Base-by-base conservation (phyloP, 2,113 vertebrate genomes). In the Oncorhynchus masou region DNA sequence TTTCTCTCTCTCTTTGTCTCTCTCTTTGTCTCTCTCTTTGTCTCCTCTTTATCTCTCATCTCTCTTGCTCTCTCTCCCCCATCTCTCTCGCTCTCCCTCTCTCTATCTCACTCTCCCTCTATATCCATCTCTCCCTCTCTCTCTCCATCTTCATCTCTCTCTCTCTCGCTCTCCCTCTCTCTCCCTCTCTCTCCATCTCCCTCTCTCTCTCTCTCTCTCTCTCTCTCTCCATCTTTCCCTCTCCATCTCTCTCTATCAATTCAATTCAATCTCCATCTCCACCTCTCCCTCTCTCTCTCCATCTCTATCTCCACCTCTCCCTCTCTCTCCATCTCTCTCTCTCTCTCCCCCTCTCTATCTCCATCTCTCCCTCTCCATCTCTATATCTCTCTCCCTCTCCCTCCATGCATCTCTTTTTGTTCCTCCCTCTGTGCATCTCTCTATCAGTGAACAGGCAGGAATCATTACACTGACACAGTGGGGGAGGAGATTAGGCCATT, bases 351-450 rank as follows among this genome's bases (percentile, higher is more conserved):
- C 24, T 12, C 70, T 3, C 48, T 7, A n/a, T n/a, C n/a, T n/a
- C n/a, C n/a, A n/a, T 29, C 48, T 77, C 70, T 75, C 80, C 80
- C 80, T 88, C 75, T 62, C 57, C 5, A 57, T 39, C 12, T 5
- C 29, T 5, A 4, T 31, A 0, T 7, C 5, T 7, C 5, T 1
- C 6, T 34, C 6, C 54, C 66, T 2, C 39, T 67, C 64, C 39
- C 68, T 25, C 29, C 54, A 73, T 39, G 68, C 70, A 71, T 27
- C 59, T 74, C 71, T 80, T 81, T 79, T 81, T n/a, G 13, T 64
- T 15, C 4, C 19, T 73, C 24, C 59, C 24, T 8, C 12, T 62
- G 29, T 39, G 85, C 90, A 80, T 77, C 72, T 48, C 74, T 76
- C 71, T 80, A 59, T 79, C 73, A 22, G 24, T 54, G 13, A 71